phyloP scores from a whole-genome alignment of 2,888 invertebrate genomes.

The Azorinus chamasolen region DNA sequence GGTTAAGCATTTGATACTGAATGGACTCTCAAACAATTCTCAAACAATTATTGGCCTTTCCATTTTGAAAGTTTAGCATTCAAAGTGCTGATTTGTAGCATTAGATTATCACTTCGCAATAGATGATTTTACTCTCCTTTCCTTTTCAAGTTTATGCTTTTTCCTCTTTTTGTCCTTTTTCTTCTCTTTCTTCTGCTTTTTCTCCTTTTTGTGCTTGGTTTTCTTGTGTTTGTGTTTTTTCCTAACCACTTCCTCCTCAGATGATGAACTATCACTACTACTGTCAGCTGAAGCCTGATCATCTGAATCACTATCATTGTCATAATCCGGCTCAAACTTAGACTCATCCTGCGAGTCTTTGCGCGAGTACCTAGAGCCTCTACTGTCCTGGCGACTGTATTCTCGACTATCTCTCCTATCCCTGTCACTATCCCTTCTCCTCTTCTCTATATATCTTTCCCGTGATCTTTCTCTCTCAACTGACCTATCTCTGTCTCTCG shows the following conservation, averaged over 20 bases:
- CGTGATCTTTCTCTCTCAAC: slow-evolving; percentile 36
- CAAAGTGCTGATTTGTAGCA: no score
- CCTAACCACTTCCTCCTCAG: slow-evolving; percentile 43
- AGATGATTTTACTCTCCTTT: no score
- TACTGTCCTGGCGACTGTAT: slow-evolving; percentile 10
- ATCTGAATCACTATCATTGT: slow-evolving; percentile 67
- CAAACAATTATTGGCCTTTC: no score
- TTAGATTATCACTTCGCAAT: no score
- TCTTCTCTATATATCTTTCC: slow-evolving; percentile 26
- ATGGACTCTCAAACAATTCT: no score
- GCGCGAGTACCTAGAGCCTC: slow-evolving; percentile 38
- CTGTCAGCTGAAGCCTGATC: slow-evolving; percentile 38
- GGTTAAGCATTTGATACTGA: no score
- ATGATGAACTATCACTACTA: slow-evolving; percentile 58
- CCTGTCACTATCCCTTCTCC: slow-evolving; percentile 27
- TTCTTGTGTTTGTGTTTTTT: slow-evolving; percentile 73
- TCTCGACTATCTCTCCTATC: slow-evolving; percentile 42
- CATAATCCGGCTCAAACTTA: slow-evolving; percentile 83
- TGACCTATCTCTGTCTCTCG: slow-evolving; percentile 14
- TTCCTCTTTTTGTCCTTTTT: slow-evolving; percentile 63
- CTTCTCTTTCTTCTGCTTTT: slow-evolving; percentile 72
- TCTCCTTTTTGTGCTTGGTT: slow-evolving; percentile 69
- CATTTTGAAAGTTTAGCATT: no score
- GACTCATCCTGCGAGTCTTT: slow-evolving; percentile 83
- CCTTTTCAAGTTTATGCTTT: no score